Evolutionary conservation across 2,113 vertebrate genomes (phyloP).

Genomic region (Ailuropoda melanoleuca): DNA sequence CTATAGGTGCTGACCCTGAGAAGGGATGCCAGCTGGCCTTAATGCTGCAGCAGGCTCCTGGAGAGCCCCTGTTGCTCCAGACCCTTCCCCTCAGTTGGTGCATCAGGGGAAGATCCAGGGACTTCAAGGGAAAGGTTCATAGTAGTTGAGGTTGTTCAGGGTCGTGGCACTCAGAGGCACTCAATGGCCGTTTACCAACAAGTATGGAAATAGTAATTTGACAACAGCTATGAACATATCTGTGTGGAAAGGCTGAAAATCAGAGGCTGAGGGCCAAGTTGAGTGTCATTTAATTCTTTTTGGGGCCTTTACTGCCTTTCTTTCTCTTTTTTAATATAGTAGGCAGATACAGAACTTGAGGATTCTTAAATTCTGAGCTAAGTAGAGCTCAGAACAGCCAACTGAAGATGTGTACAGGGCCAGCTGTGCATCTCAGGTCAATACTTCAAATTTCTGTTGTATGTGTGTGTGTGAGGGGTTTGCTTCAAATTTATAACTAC

Average conservation of each 20-base stretch:
- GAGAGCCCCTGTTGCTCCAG: not conserved
- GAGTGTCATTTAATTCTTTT: not conserved
- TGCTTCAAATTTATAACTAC: not conserved
- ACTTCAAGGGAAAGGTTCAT: not conserved
- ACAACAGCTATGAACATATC: not conserved
- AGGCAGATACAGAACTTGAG: not conserved
- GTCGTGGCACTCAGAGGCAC: not conserved
- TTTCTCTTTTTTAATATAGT: not conserved
- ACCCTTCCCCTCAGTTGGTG: not conserved
- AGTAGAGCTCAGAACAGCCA: not conserved
- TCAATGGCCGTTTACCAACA: not conserved
- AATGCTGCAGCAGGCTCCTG: not conserved
- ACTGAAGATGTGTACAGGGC: not conserved
- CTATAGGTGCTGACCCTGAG: not conserved
- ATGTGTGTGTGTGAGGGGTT: not conserved
- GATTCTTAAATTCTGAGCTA: not conserved
- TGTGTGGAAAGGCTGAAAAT: not conserved
- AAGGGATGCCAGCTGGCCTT: not conserved
- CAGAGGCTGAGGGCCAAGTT: not conserved
- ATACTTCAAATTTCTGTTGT: not conserved
- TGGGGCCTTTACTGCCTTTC: not conserved
- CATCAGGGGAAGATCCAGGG: not conserved
- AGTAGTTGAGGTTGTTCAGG: not conserved
- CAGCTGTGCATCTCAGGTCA: not conserved
- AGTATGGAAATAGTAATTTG: not conserved